These are phyloP conservation scores for Enteromius treurensis DNA, from an alignment of 2,797 vertebrate species.

Conservation along the genomic window DNA sequence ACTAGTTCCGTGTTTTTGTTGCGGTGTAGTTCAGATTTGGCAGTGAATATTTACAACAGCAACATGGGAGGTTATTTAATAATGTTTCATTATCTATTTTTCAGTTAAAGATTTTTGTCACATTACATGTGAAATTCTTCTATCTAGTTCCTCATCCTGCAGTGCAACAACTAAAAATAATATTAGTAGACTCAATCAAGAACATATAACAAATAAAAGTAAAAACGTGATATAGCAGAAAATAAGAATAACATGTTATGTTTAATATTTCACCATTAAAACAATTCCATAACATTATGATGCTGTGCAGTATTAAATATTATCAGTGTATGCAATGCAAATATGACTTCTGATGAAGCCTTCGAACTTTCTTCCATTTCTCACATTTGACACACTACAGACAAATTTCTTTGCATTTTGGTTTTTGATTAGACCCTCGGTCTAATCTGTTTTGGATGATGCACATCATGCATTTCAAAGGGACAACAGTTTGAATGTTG, in stretches of 20 bases:
- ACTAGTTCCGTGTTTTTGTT: constrained; percentile 7
- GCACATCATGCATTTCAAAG: constrained; percentile 60
- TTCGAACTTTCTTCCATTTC: neutral
- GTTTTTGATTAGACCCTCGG: neutral
- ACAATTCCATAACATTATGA: neutral
- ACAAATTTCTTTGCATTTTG: neutral
- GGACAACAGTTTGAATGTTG: constrained; percentile 59
- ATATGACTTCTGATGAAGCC: neutral
- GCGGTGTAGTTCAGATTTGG: neutral
- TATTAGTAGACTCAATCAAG: neutral
- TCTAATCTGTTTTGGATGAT: constrained; percentile 53
- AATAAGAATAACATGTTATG: neutral
- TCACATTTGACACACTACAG: neutral
- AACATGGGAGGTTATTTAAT: neutral
- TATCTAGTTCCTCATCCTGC: neutral
- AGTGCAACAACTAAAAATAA: neutral
- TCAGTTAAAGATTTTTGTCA: neutral
- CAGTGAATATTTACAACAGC: neutral
- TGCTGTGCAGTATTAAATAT: neutral
- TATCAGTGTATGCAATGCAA: neutral
- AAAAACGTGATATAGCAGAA: neutral
- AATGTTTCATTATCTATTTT: neutral
- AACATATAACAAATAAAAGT: neutral
- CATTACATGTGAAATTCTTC: neutral
- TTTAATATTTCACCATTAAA: neutral